Evolutionary conservation across 2,797 vertebrate species (phyloP).

Genomic region (Coluber constrictor): DNA sequence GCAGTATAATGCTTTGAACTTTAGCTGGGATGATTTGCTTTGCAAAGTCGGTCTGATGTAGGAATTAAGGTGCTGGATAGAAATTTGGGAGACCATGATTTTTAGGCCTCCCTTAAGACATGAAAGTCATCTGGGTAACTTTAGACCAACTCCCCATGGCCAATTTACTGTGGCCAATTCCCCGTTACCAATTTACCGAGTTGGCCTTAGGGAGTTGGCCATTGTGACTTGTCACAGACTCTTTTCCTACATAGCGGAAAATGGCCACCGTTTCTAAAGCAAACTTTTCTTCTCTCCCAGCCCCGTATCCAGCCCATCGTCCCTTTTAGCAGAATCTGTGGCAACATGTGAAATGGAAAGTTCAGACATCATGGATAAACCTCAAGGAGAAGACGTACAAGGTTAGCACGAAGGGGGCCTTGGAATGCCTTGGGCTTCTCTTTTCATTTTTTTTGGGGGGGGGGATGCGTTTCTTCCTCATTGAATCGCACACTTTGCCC

Average conservation of each 20-base stretch:
- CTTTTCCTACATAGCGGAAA: neutral
- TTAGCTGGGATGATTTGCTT: neutral
- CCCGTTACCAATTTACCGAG: no score
- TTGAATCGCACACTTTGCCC: neutral
- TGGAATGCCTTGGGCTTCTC: neutral
- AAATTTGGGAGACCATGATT: neutral
- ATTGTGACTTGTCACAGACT: neutral
- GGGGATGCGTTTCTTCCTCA: neutral
- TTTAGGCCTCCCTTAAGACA: neutral
- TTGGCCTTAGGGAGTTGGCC: no score
- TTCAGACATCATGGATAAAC: slow-evolving; percentile 69
- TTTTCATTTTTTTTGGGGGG: neutral
- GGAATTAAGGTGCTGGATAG: neutral
- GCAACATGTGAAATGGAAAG: slow-evolving; percentile 73
- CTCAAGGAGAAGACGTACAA: slow-evolving; percentile 76
- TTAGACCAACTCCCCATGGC: neutral
- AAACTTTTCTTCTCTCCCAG: slow-evolving; percentile 45
- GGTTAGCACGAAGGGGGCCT: slow-evolving; percentile 67
- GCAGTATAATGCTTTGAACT: neutral
- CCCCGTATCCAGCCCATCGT: slow-evolving; percentile 74
- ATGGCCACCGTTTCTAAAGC: neutral
- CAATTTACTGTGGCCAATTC: no score
- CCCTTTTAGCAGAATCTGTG: slow-evolving; percentile 75
- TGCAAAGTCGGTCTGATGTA: neutral
- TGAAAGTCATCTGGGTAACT: neutral